phyloP scores from a whole-genome alignment of 2,888 invertebrate species.

The Myathropa florea region DNA sequence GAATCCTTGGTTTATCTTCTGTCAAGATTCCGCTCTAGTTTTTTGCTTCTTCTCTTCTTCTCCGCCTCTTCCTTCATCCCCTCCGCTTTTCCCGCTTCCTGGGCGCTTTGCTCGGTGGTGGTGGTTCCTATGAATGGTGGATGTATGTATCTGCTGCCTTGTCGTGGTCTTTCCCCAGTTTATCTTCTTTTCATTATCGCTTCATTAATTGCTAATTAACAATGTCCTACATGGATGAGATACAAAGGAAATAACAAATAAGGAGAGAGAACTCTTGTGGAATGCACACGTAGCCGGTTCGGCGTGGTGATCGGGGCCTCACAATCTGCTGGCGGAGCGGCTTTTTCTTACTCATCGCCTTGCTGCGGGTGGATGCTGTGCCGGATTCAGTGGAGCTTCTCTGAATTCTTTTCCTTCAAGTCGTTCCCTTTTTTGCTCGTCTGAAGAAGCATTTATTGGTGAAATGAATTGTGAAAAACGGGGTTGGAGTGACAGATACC shows the following conservation, averaged over 20 bases:
- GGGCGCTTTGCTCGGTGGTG: not conserved
- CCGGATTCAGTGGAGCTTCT: constrained; percentile 19
- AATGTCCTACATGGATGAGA: constrained; percentile 76
- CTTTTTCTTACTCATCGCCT: constrained; percentile 8
- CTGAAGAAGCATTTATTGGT: constrained; percentile 37
- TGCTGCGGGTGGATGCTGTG: constrained; percentile 30
- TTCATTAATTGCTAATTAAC: constrained; percentile 80
- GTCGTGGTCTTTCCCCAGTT: constrained; percentile 22
- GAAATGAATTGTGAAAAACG: constrained; percentile 51
- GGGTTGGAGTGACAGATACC: constrained; percentile 26
- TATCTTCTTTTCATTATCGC: constrained; percentile 78
- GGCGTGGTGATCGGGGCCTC: constrained; percentile 39
- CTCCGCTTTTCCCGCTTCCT: not conserved
- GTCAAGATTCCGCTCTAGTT: constrained; percentile 65
- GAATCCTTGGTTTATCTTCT: constrained; percentile 58
- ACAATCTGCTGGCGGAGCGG: constrained; percentile 51
- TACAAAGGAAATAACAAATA: constrained; percentile 69
- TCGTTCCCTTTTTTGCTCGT: not conserved
- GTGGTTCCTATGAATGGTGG: constrained; percentile 7
- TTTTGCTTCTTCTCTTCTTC: constrained; percentile 18
- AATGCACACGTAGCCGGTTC: constrained; percentile 13
- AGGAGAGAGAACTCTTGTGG: constrained; percentile 18
- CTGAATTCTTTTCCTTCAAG: not conserved
- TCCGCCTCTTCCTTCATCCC: not conserved
- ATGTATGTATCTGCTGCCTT: not conserved